phyloP scores from a whole-genome alignment of 92 coral and sea anemone genomes.

The Isaurus tuberculatus region DNA sequence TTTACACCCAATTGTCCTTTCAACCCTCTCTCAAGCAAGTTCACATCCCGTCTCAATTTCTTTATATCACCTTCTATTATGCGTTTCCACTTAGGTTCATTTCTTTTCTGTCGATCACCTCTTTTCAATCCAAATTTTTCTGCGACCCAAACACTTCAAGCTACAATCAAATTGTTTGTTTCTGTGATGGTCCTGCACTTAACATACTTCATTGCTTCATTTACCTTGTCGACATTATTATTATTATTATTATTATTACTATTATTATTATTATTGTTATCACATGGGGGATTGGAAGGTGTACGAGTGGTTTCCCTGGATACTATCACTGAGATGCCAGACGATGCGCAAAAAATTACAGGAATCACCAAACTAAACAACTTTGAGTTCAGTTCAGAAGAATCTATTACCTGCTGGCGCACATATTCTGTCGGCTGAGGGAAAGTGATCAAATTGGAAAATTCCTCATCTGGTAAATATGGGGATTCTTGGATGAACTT shows the following conservation, averaged over 20 bases:
- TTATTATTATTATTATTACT: too few species aligned
- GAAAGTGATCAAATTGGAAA: slow-evolving; percentile 48
- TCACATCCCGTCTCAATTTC: slow-evolving; percentile 23
- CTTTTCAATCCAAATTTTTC: slow-evolving; percentile 9
- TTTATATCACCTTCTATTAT: slow-evolving; percentile 7
- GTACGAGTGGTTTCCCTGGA: slow-evolving; percentile 56
- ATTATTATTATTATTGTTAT: too few species aligned
- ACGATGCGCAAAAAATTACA: slow-evolving; percentile 28
- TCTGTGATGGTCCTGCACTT: slow-evolving; percentile 6
- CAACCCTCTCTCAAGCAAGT: slow-evolving; percentile 27
- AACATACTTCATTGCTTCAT: slow-evolving; percentile 6
- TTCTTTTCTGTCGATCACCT: slow-evolving; percentile 20
- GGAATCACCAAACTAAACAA: slow-evolving; percentile 58
- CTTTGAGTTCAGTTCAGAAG: slow-evolving; percentile 55
- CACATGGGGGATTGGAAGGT: slow-evolving; percentile 54
- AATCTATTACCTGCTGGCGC: slow-evolving; percentile 46
- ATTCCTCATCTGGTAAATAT: slow-evolving; percentile 42
- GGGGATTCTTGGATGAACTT: background rate
- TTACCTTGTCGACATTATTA: slow-evolving; percentile 19
- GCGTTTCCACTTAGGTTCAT: slow-evolving; percentile 22
- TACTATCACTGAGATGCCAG: slow-evolving; percentile 47
- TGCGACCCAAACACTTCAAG: slow-evolving; percentile 1
- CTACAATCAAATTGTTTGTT: slow-evolving; percentile 2
- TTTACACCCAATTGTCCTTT: slow-evolving; percentile 22
- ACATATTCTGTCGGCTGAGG: slow-evolving; percentile 58